Base-by-base conservation (phyloP, 2,888 invertebrate genomes). In the Sthenelais limicola region DNA sequence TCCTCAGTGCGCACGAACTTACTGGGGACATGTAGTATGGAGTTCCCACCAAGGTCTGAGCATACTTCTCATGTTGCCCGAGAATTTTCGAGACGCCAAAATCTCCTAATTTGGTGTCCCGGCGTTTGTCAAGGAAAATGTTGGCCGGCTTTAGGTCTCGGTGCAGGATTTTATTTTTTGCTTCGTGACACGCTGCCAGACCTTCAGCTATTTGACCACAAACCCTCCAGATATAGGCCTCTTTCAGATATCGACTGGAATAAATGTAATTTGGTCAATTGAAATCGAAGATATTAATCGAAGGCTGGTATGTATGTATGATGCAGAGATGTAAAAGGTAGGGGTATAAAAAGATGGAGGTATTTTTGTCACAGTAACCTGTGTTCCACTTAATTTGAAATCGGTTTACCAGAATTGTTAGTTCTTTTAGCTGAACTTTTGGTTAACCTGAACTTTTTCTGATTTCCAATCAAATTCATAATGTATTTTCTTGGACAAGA, bases 21-120 rank as follows among this genome's bases (percentile, higher is more conserved):
- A 93, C 93, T 2, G 93, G 93, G 69, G 92, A 92, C 93, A 93
- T 93, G 84, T 93, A 93, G 84, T 92, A 92, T 0, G 93, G 93
- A 0, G 93, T 93, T 32, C 92, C 93, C 28, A 93, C 92, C 79
- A 82, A 86, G 0, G 88, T 88, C 68, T 85, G 85, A 24, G 88
- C 88, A 82, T 87, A 88, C 74, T 85, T 85, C 35, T 85, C 84
- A 68, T 88, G 87, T 75, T 84, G 84, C 33, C 83, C 84, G 9
- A 88, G 82, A 24, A 88, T 87, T 75, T 88, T 82, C 24, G 88
- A 89, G 15, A 89, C 82, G 7, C 90, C 89, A 82, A 90, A 90
- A 83, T 90, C 90, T 35, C 90, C 90, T 18, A 90, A 84, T 80
- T 90, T 91, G 0, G 90, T 87, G 81, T 90, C 89, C 33, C 85